Percentiles rank a stretch among this genome's conserved stretches.
Evolutionary conservation across 2,113 vertebrate genomes (phyloP).

Genomic region (Poeciliopsis turrubarensis): DNA sequence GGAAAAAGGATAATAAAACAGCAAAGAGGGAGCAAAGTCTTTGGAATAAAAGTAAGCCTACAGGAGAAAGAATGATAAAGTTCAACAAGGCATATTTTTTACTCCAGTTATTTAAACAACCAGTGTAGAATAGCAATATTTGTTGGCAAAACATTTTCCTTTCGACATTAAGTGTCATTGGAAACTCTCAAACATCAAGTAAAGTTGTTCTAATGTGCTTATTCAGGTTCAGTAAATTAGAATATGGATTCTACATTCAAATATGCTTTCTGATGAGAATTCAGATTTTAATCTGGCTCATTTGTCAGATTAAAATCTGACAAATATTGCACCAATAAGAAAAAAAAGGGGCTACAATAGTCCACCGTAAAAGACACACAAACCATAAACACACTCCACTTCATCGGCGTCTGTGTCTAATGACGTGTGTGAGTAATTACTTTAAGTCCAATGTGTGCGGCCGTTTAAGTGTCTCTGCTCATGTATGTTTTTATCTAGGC

Average conservation of each 20-base stretch:
- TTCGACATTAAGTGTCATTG: neutral
- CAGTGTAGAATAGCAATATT: neutral
- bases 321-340: constrained; percentile 33
- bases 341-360: constrained; percentile 33
- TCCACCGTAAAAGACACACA: constrained; percentile 56
- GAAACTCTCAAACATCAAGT: neutral
- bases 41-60: constrained; percentile 42
- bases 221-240: neutral
- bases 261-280: too few relatives aligned
- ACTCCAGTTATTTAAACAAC: constrained; percentile 40
- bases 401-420: constrained; percentile 73
- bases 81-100: constrained; percentile 53
- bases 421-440: constrained; percentile 78
- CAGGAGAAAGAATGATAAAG: constrained; percentile 45
- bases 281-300: too few relatives aligned
- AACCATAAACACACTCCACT: constrained; percentile 73
- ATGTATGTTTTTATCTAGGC: constrained; percentile 70
- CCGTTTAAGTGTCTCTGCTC: constrained; percentile 72
- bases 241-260: too few relatives aligned
- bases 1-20: constrained; percentile 44
- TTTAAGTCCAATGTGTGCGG: constrained; percentile 62
- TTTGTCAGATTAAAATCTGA: too few relatives aligned
- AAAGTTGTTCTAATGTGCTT: neutral
- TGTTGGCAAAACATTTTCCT: neutral
- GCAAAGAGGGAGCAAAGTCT: neutral